Conservation (phyloP, 2,888 invertebrate species). For the Tyria jacobaeae region DNA sequence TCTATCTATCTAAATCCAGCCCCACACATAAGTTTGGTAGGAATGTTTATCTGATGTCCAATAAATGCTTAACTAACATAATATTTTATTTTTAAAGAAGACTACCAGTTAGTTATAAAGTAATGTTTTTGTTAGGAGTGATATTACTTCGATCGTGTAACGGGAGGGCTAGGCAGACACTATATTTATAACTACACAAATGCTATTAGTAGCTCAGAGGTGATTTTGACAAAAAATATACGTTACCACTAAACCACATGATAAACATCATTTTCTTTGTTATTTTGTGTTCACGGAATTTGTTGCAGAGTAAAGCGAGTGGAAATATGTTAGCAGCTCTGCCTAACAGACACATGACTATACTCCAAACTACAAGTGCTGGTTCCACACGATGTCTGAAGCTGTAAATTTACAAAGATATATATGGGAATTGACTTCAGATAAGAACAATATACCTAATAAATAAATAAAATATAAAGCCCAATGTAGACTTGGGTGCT, state of each 20-base stretch:
- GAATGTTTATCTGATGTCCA: too few relatives aligned
- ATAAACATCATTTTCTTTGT: constrained; percentile 99
- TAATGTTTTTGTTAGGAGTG: too few relatives aligned
- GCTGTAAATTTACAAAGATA: constrained; percentile 86
- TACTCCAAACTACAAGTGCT: constrained; percentile 97
- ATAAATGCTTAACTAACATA: too few relatives aligned
- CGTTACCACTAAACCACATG: constrained; percentile 98
- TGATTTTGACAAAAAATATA: background rate
- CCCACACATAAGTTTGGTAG: too few relatives aligned
- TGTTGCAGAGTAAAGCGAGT: constrained; percentile 96
- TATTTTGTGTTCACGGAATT: constrained; percentile 98
- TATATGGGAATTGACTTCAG: background rate
- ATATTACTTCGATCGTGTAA: too few relatives aligned
- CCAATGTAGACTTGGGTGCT: too few relatives aligned
- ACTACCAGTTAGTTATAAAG: too few relatives aligned
- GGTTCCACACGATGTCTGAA: constrained; percentile 97
- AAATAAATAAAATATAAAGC: too few relatives aligned
- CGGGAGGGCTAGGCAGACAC: background rate
- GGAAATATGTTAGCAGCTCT: constrained; percentile 99
- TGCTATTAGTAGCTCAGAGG: background rate
- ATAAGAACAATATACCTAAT: too few relatives aligned
- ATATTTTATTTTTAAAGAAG: too few relatives aligned
- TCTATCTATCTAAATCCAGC: too few relatives aligned
- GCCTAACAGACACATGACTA: constrained; percentile 96
- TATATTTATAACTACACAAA: background rate